Evolutionary conservation across 2,888 invertebrate species (phyloP), one percentile per base, ranked within the genome.

Genomic region (Caradrina kadenii): DNA sequence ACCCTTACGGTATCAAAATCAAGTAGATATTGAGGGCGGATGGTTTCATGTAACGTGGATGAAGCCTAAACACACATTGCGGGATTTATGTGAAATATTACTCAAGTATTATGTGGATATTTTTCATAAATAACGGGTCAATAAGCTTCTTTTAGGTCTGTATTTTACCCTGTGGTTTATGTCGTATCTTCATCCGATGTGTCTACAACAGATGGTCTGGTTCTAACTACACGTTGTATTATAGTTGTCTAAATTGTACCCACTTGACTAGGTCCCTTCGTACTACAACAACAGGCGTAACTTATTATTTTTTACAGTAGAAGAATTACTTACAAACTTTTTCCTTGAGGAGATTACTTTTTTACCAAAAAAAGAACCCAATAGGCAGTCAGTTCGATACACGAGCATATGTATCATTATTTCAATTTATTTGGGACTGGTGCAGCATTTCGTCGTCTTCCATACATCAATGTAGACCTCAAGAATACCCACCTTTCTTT

Each of bases 1-100:
- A 80, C 71, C 80, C 83, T 68, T n/a, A 64, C 80, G 63, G 80
- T 88, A 87, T 88, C 87, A 86, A 84, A 88, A 89, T 87, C 85
- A 87, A 86, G 82, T 83, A 76, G 76, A 78, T 83, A 83, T 77
- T 69, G 76, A 79, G 81, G 82, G 79, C 77, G 75, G 72, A 80
- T 82, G 81, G 78, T 69, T 83, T 77, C 67, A 68, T 73, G 64
- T 69, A 73, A 67, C 76, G 42, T 52, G 72, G 73, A 59, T 67
- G 55, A 61, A 69, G 48, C 83, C 83, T 84, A 82, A 84, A 72
- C 76, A 84, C 68, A 82, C 84, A 82, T 69, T 60, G 72, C 61
- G 69, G 73, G 63, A 64, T 72, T 73, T 69, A 76, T 66, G 79
- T 72, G 81, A 70, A 76, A 81, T 78, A 66, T 78, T 63, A 61